Evolutionary conservation across 92 coral and sea anemone species (phyloP).

Genomic region (Plumapathes pennacea): DNA sequence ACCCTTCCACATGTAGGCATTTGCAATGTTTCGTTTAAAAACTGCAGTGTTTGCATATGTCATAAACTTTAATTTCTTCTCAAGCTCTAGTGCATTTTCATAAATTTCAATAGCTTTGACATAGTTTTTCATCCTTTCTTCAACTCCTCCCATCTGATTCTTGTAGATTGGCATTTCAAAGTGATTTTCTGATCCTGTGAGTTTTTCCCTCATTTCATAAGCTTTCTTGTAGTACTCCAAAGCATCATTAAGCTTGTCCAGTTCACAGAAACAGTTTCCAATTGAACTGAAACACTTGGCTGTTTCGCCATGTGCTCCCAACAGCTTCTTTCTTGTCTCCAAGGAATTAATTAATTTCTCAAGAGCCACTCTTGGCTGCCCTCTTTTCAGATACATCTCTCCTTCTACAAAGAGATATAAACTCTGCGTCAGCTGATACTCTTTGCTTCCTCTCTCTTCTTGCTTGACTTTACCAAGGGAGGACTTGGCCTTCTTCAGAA

Average conservation of each 20-base stretch:
- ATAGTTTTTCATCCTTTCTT: too few relatives aligned
- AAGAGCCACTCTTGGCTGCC: too few relatives aligned
- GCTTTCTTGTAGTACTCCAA: neutral
- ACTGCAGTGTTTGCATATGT: neutral
- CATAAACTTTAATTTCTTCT: neutral
- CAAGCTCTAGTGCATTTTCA: slow-evolving; percentile 2
- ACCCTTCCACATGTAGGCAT: neutral
- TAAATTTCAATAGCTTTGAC: neutral
- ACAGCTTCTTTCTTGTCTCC: neutral
- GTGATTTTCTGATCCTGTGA: neutral
- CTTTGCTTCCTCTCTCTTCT: too few relatives aligned
- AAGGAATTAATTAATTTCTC: neutral
- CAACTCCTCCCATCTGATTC: too few relatives aligned
- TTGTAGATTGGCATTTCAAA: neutral
- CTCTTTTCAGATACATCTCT: too few relatives aligned
- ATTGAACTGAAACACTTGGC: neutral
- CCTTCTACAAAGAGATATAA: too few relatives aligned
- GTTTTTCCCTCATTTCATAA: neutral
- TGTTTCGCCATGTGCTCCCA: neutral
- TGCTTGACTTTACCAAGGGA: too few relatives aligned
- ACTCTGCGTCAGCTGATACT: too few relatives aligned
- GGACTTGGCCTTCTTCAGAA: too few relatives aligned
- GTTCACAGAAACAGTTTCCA: neutral
- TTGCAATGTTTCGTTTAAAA: slow-evolving; percentile 3
- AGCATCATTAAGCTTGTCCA: neutral